Conservation (phyloP, 2,113 vertebrate species). For the Pelobates fuscus region DNA sequence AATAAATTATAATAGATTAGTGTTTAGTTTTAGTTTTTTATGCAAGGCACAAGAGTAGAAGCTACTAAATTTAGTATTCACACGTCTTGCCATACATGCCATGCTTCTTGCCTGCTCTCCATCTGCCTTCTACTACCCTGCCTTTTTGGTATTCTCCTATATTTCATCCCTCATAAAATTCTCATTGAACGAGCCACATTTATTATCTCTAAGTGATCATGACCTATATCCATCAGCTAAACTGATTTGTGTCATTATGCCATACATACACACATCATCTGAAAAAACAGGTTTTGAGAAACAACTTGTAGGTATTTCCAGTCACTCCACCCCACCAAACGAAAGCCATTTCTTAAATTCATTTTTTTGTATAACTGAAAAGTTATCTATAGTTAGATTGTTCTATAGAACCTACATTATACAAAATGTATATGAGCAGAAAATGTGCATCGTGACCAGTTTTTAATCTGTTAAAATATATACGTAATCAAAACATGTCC, state of each 20-base stretch:
- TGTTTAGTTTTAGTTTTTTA: too few species aligned
- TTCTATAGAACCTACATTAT: too few species aligned
- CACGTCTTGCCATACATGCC: too few species aligned
- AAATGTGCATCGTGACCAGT: neutral
- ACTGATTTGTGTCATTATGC: neutral
- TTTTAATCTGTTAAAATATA: too few species aligned
- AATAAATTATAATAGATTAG: too few species aligned
- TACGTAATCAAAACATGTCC: too few species aligned
- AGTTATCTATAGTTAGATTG: neutral
- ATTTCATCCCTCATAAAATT: conserved; percentile 39
- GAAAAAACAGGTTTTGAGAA: neutral
- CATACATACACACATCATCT: neutral
- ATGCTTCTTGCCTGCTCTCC: conserved; percentile 24
- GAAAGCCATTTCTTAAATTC: too few species aligned
- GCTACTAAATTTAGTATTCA: too few species aligned
- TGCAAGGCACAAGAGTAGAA: too few species aligned
- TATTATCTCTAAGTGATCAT: conserved; percentile 18
- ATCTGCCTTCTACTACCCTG: conserved; percentile 10
- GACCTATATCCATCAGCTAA: neutral
- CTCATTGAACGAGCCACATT: conserved; percentile 4
- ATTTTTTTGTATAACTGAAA: neutral
- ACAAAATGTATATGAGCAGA: neutral
- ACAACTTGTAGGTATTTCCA: too few species aligned
- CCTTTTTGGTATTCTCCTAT: neutral
- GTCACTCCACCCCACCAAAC: too few species aligned